These are phyloP conservation scores for Esox masquinongy DNA, from an alignment of 2,797 vertebrate genomes.

Conservation along the genomic window DNA sequence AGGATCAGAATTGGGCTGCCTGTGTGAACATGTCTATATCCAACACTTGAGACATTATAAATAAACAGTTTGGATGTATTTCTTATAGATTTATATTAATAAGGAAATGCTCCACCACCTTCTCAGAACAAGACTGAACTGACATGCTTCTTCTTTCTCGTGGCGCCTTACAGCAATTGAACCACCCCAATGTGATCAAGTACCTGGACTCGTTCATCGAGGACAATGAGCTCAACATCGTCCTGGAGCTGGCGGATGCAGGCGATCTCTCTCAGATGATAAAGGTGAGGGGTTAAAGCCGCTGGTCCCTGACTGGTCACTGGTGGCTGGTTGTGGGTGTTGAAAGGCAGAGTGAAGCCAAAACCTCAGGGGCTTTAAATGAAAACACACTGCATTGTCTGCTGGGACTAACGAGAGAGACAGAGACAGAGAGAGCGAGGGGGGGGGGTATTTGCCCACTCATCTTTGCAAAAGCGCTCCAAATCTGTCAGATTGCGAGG, in stretches of 20 bases:
- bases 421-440: neutral
- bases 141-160: neutral
- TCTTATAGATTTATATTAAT: no score
- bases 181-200: constrained; percentile 98
- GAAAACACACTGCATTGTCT: neutral
- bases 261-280: constrained; percentile 98
- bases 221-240: constrained; percentile 97
- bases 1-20: no score
- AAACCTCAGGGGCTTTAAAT: neutral
- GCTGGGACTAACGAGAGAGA: neutral
- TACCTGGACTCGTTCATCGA: constrained; percentile 98
- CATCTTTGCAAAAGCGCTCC: no score
- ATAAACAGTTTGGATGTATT: neutral
- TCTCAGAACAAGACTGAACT: neutral
- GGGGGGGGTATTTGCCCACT: no score
- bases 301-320: neutral
- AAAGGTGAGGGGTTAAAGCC: constrained; percentile 80
- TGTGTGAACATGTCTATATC: no score
- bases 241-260: constrained; percentile 95
- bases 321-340: neutral
- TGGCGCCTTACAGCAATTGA: constrained; percentile 84
- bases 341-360: neutral
- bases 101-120: neutral
- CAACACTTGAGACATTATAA: no score
- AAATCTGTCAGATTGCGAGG: no score